Conservation (phyloP, 1,140 invertebrate genomes). For the Lithobius niger region DNA sequence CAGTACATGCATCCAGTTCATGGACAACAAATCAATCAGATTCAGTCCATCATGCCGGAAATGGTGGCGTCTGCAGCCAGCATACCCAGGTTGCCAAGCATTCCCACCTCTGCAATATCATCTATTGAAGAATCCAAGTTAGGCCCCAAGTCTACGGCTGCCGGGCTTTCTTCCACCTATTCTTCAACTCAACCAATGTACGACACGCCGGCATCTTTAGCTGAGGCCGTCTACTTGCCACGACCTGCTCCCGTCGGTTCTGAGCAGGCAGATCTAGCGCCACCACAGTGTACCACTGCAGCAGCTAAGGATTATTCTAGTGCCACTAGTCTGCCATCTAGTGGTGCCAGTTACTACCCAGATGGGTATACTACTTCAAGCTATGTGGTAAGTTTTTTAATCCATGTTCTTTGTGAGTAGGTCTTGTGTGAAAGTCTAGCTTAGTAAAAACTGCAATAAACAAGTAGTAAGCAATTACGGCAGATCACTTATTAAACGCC, state of each 20-base stretch:
- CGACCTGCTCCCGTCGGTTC: slow-evolving; percentile 4
- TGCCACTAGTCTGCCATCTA: no score
- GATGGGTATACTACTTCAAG: no score
- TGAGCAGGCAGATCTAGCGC: background rate
- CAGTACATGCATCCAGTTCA: slow-evolving; percentile 41
- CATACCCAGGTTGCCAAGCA: background rate
- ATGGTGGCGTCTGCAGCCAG: background rate
- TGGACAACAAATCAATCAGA: background rate
- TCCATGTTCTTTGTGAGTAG: no score
- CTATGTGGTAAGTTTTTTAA: no score
- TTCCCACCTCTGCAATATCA: background rate
- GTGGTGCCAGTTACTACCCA: no score
- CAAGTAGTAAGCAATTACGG: no score
- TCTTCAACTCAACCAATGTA: background rate
- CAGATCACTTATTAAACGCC: no score
- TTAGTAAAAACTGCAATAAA: no score
- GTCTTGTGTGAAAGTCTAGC: no score
- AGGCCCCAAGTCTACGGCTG: background rate
- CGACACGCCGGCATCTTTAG: no score
- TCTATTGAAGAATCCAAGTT: background rate
- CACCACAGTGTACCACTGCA: background rate
- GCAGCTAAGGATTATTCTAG: no score
- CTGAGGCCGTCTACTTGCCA: no score
- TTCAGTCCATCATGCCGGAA: background rate
- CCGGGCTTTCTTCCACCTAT: background rate